A percentile compares a stretch with the other conserved stretches of the same genome.
These are phyloP conservation scores for Linhomoeus sp. DNA, from an alignment of 2,888 invertebrate species.

Conservation along the genomic window DNA sequence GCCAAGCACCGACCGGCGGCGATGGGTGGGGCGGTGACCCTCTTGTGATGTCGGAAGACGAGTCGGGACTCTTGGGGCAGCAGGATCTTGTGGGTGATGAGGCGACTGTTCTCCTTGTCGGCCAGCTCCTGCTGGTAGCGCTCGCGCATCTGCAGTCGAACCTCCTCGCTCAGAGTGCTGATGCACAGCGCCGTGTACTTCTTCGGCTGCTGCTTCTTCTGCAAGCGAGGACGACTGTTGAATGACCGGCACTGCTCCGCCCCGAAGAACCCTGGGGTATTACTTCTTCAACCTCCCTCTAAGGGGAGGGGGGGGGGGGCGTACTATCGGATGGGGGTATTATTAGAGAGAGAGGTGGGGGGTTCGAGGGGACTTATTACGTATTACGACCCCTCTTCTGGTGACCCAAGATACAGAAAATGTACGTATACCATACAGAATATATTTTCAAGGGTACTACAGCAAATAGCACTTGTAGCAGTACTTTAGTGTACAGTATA, in stretches of 20 bases:
- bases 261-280: too few relatives aligned
- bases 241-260: background rate
- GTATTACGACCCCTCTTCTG: too few relatives aligned
- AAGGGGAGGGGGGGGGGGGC: too few relatives aligned
- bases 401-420: too few relatives aligned
- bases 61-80: background rate
- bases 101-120: background rate
- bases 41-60: constrained; percentile 3
- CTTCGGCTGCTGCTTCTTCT: constrained; percentile 1
- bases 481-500: too few relatives aligned
- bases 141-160: background rate
- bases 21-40: background rate
- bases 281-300: too few relatives aligned
- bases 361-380: too few relatives aligned
- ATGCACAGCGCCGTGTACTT: constrained; percentile 5
- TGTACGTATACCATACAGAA: too few relatives aligned
- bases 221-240: background rate
- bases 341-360: too few relatives aligned
- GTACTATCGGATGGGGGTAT: too few relatives aligned
- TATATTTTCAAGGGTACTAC: too few relatives aligned
- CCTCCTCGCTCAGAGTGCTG: constrained; percentile 2
- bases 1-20: background rate
- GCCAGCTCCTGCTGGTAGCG: constrained; percentile 2
- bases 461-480: too few relatives aligned
- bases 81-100: background rate